Base-by-base conservation (phyloP, 2,888 invertebrate species). In the Drosophila demipolita region DNA sequence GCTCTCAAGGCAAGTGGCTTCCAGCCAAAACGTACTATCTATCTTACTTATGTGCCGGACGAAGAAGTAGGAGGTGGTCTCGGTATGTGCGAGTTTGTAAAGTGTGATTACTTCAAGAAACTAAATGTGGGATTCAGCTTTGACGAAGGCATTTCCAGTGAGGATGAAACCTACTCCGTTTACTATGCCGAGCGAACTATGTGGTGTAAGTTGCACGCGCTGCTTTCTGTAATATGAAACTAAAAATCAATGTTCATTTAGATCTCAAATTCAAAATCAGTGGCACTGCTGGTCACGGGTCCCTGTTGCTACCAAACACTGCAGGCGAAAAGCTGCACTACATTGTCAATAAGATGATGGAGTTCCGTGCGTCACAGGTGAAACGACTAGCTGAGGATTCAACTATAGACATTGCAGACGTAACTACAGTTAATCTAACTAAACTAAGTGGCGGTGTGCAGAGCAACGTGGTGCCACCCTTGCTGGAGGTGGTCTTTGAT, bases 111-210 rank as follows among this genome's bases (percentile, higher is more conserved):
- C 36, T 97, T 97, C 90, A 94, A 94, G 80, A 93, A 94, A 3
- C 92, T 98, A 29, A 97, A 97, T 84, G 93, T 97, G 54, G 97
- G 96, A 0, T 96, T 97, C 87, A 95, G 95, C 0, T 90, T 98
- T 58, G 98, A 98, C 90, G 97, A 98, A 93, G 97, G 97, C 36
- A 95, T 96, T 93, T 96, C 97, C 0, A 95, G 94, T 83, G 95
- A 95, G 0, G 94, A 93, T 58, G 95, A 97, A 26, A 94, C 94
- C 42, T 97, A 95, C 87, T 93, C 94, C 9, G 92, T 95, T 5
- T 96, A 94, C 80, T 93, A 95, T 75, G 95, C 95, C 0, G 96
- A 96, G 89, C 94, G 97, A 75, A 94, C 94, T 32, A 93, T 95
- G 15, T 96, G 96, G 95, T 96, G 96, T 96, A 92, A 94, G 95